phyloP scores from a whole-genome alignment of 2,113 vertebrate species.

The Artemisiospiza belli region DNA sequence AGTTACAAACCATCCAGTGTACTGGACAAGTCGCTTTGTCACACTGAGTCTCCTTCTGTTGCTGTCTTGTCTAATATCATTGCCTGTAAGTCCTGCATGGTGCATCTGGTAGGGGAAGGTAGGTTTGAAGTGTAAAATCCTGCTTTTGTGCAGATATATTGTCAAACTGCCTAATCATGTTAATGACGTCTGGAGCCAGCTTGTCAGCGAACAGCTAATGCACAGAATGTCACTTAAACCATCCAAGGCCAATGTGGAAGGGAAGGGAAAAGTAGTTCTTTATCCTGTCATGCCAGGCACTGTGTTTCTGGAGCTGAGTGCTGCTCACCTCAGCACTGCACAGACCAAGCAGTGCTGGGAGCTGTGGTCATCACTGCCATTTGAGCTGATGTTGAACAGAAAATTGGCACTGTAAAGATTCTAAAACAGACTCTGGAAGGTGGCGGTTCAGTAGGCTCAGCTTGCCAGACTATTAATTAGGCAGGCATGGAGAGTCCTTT shows the following conservation, averaged over 20 bases:
- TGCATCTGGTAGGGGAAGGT: slow-evolving; percentile 16
- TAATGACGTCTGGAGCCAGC: slow-evolving; percentile 10
- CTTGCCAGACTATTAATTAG: background rate
- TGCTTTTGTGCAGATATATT: background rate
- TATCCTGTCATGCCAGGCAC: background rate
- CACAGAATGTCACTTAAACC: background rate
- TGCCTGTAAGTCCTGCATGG: slow-evolving; percentile 34
- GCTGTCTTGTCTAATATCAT: slow-evolving; percentile 1
- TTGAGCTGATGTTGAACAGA: background rate
- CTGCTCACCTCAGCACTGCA: background rate
- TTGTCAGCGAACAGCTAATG: background rate
- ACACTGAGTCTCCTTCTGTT: background rate
- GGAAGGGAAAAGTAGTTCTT: background rate
- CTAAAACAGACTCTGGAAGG: background rate
- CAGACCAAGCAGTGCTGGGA: background rate
- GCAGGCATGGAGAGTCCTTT: background rate
- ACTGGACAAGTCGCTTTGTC: background rate
- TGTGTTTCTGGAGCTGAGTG: background rate
- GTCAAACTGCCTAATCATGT: background rate
- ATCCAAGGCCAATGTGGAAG: background rate
- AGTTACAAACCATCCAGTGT: background rate
- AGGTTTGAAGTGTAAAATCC: background rate
- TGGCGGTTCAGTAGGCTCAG: background rate
- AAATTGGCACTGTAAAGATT: background rate
- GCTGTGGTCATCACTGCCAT: background rate